phyloP scores from a whole-genome alignment of 2,113 vertebrate species.

The Phalacrocorax brasilianus region DNA sequence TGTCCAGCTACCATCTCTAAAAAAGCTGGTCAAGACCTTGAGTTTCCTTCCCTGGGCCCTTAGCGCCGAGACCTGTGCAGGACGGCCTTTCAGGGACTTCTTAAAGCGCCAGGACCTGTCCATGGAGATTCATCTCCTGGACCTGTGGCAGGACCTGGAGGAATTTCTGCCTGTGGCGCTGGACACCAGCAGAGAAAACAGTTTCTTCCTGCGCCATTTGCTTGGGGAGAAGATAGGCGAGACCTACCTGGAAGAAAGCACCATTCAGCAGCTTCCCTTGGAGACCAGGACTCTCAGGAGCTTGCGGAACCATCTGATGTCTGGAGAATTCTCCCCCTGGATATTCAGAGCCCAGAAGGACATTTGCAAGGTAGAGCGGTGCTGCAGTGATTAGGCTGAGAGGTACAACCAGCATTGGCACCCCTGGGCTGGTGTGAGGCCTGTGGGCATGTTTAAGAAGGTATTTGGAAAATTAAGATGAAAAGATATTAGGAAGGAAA shows the following conservation, averaged over 20 bases:
- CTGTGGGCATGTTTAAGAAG: not conserved
- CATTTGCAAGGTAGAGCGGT: constrained; percentile 65
- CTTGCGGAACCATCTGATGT: constrained; percentile 52
- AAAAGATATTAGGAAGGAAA: not conserved
- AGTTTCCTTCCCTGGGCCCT: constrained; percentile 71
- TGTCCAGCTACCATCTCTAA: constrained; percentile 4
- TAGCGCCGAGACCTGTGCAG: constrained; percentile 59
- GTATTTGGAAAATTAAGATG: not conserved
- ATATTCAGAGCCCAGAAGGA: constrained; percentile 72
- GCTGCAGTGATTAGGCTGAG: not conserved
- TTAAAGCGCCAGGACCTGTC: constrained; percentile 9
- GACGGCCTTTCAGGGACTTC: constrained; percentile 68
- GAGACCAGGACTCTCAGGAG: constrained; percentile 39
- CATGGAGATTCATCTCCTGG: constrained; percentile 49
- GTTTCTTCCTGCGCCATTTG: constrained; percentile 53
- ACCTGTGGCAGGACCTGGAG: constrained; percentile 72
- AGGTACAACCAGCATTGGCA: not conserved
- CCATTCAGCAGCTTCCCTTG: constrained; percentile 15
- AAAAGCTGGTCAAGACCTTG: not conserved
- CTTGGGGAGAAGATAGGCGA: constrained; percentile 56
- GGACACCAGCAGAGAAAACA: constrained; percentile 31
- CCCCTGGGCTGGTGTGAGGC: not conserved
- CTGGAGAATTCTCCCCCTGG: constrained; percentile 68
- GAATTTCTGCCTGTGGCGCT: constrained; percentile 58
- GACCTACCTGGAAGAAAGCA: constrained; percentile 56